These are phyloP conservation scores for Tarsius wallacei DNA, from an alignment of 2,797 vertebrate species.

Conservation along the genomic window DNA sequence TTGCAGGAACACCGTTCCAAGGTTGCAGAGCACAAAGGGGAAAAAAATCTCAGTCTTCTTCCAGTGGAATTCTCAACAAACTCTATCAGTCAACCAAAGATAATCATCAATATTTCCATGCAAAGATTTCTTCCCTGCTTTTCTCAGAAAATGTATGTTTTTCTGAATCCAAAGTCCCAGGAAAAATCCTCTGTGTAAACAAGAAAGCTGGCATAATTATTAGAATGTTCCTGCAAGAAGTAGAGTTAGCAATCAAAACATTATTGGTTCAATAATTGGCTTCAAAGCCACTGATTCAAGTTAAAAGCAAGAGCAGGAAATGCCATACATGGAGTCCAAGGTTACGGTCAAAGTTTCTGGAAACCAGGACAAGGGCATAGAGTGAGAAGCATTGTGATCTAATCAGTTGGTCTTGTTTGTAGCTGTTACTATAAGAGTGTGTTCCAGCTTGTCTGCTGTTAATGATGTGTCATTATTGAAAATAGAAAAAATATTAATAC, in stretches of 20 bases:
- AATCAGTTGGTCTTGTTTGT: rapidly evolving
- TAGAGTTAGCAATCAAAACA: not conserved
- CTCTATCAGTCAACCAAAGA: not conserved
- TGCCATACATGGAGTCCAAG: not conserved
- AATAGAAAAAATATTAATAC: not conserved
- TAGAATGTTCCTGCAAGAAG: not conserved
- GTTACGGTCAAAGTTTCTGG: not conserved
- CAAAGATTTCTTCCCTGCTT: not conserved
- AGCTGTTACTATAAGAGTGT: not conserved
- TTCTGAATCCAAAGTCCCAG: not conserved
- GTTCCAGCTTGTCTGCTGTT: not conserved
- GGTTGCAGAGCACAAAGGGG: no score
- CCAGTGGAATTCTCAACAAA: not conserved
- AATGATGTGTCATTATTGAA: not conserved
- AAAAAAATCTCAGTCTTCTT: not conserved
- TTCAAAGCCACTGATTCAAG: not conserved
- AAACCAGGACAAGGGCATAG: not conserved
- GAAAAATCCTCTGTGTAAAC: not conserved
- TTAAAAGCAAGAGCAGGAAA: not conserved
- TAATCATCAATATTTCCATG: not conserved
- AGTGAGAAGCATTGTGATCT: rapidly evolving
- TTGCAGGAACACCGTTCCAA: not conserved
- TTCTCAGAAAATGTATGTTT: not conserved
- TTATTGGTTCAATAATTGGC: not conserved
- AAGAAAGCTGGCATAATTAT: not conserved